Conservation (phyloP, 2,113 vertebrate genomes). For the Holacanthus passer region DNA sequence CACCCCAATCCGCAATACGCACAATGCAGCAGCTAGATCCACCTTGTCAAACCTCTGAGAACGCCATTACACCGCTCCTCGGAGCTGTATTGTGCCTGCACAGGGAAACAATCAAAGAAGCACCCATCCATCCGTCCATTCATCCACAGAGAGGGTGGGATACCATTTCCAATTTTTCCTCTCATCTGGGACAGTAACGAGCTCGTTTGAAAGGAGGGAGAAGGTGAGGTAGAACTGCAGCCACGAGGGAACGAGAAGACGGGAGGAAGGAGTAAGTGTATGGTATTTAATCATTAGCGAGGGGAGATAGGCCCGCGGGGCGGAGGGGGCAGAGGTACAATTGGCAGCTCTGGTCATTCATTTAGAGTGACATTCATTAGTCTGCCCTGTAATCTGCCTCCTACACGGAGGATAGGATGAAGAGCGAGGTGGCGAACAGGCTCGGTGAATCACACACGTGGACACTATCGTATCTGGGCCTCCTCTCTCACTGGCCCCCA, state of each 20-base stretch:
- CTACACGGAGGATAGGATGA: constrained; percentile 52
- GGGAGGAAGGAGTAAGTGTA: constrained; percentile 36
- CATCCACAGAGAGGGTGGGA: constrained; percentile 35
- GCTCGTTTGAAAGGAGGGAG: constrained; percentile 45
- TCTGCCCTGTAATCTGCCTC: constrained; percentile 62
- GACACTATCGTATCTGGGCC: constrained; percentile 48
- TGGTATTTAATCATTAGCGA: constrained; percentile 67
- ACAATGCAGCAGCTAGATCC: constrained; percentile 56
- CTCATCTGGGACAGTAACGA: constrained; percentile 65
- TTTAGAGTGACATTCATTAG: constrained; percentile 75
- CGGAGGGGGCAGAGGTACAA: constrained; percentile 28
- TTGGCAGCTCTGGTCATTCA: constrained; percentile 63
- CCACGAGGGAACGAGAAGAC: constrained; percentile 34
- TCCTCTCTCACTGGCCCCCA: constrained; percentile 17
- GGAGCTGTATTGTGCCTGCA: constrained; percentile 12
- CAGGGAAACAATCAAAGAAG: constrained; percentile 62
- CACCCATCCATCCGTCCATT: constrained; percentile 53
- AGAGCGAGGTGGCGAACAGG: constrained; percentile 45
- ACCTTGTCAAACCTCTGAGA: constrained; percentile 65
- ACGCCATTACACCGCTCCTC: constrained; percentile 39
- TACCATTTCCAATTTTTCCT: constrained; percentile 45
- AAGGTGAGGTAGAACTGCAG: constrained; percentile 31
- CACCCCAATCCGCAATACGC: constrained; percentile 52
- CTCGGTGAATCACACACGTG: constrained; percentile 59
- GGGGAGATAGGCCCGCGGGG: constrained; percentile 41